Evolutionary conservation across 1,140 invertebrate species (phyloP).

Genomic region (Drosophila pandora): DNA sequence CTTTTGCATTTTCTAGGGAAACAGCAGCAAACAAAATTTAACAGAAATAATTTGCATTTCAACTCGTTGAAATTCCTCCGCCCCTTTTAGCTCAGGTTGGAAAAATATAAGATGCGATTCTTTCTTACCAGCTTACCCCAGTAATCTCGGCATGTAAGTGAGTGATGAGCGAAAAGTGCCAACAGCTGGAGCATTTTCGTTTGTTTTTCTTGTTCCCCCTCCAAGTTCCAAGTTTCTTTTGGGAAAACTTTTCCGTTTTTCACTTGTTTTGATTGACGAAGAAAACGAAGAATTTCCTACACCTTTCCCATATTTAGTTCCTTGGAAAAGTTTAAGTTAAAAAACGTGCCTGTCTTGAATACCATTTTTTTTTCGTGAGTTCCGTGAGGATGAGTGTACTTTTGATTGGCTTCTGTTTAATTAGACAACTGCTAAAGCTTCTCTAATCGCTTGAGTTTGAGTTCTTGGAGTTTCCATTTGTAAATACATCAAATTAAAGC

Average conservation of each 20-base stretch:
- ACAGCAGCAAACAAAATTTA: conserved; percentile 3
- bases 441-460: conserved; percentile 7
- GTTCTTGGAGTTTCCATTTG: conserved; percentile 19
- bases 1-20: not conserved
- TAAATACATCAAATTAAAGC: conserved; percentile 59
- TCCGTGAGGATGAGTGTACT: conserved; percentile 5
- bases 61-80: conserved; percentile 3
- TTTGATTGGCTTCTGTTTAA: conserved; percentile 50
- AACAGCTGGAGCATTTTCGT: conserved; percentile 15
- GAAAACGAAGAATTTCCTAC: conserved; percentile 5
- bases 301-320: conserved; percentile 25
- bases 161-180: conserved; percentile 30
- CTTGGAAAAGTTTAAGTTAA: conserved; percentile 50
- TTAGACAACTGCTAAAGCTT: conserved; percentile 56
- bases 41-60: conserved; percentile 33
- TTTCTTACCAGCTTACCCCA: conserved; percentile 7
- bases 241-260: conserved; percentile 38
- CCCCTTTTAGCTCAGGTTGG: not conserved
- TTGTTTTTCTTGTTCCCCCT: conserved; percentile 18
- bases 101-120: conserved; percentile 16
- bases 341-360: conserved; percentile 54
- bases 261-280: conserved; percentile 14
- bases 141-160: conserved; percentile 31
- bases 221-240: conserved; percentile 8
- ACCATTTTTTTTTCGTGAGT: conserved; percentile 34